Percentiles rank a stretch among this genome's conserved stretches.
Evolutionary conservation across 2,113 vertebrate species (phyloP).

Genomic region (Heloderma charlesbogerti): DNA sequence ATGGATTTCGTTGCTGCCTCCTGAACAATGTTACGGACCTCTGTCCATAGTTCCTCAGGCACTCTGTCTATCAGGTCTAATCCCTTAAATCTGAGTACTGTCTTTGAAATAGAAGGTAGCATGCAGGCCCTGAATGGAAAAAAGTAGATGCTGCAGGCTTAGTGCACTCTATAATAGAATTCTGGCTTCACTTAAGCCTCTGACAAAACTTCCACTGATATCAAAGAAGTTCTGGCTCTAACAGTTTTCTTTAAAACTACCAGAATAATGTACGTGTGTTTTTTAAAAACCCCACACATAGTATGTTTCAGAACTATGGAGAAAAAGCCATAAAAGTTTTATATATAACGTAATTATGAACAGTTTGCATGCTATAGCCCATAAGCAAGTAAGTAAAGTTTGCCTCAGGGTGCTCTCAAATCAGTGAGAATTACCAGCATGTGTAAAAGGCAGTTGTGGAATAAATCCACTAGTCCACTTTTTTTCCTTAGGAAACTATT

Average conservation of each 20-base stretch:
- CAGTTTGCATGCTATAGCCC: background rate
- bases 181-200: background rate
- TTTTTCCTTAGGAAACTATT: slow-evolving; percentile 35
- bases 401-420: slow-evolving; percentile 31
- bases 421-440: slow-evolving; percentile 35
- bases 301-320: background rate
- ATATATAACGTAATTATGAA: slow-evolving; percentile 5
- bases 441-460: slow-evolving; percentile 21
- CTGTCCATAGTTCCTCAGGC: too few relatives aligned
- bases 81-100: too few relatives aligned
- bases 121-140: background rate
- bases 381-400: background rate
- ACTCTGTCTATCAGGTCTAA: too few relatives aligned
- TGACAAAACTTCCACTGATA: slow-evolving; percentile 11
- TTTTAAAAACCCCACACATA: background rate
- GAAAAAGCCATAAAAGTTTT: background rate
- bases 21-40: too few relatives aligned
- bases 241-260: slow-evolving; percentile 4
- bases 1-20: too few relatives aligned
- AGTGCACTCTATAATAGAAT: background rate
- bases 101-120: background rate
- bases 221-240: background rate
- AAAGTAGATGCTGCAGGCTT: background rate
- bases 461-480: slow-evolving; percentile 21
- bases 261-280: background rate